Conservation (phyloP, 2,113 vertebrate genomes). For the Capra hircus region DNA sequence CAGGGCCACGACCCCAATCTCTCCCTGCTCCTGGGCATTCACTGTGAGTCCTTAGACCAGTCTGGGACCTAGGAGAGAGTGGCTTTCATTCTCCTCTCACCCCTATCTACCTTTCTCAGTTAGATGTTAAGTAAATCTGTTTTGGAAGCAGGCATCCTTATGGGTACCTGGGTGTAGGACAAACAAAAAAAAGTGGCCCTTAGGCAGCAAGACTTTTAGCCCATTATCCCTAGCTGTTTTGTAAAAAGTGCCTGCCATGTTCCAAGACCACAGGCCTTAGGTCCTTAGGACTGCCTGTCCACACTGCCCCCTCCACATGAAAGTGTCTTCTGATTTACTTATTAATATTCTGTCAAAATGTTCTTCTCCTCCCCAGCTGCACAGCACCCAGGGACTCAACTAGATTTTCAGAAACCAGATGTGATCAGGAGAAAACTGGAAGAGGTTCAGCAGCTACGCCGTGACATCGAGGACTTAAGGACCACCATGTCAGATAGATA, state of each 20-base stretch:
- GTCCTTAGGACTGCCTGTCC: neutral
- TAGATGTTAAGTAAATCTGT: neutral
- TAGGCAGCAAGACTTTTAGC: neutral
- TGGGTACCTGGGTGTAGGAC: neutral
- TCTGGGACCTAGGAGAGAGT: neutral
- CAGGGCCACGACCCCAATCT: slow-evolving; percentile 96
- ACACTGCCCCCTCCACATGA: neutral
- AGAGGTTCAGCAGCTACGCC: slow-evolving; percentile 90
- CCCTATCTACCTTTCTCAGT: neutral
- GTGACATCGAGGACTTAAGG: slow-evolving; percentile 92
- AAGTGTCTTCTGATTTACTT: neutral
- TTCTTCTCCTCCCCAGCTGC: slow-evolving; percentile 80
- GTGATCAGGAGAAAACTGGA: slow-evolving; percentile 89
- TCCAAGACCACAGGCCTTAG: neutral
- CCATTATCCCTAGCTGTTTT: neutral
- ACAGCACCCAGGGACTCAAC: slow-evolving; percentile 75
- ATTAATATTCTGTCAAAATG: slow-evolving; percentile 36
- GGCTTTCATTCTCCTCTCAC: neutral
- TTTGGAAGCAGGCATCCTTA: neutral
- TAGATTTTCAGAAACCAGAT: slow-evolving; percentile 86
- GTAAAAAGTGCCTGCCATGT: neutral
- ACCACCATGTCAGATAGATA: slow-evolving; percentile 95
- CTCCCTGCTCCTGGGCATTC: slow-evolving; percentile 94
- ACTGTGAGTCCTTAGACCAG: slow-evolving; percentile 81
- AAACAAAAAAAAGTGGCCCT: neutral